Percentiles rank a stretch among this genome's conserved stretches.
Evolutionary conservation across 2,888 invertebrate species (phyloP).

Genomic region (Habrosyne pyritoides): DNA sequence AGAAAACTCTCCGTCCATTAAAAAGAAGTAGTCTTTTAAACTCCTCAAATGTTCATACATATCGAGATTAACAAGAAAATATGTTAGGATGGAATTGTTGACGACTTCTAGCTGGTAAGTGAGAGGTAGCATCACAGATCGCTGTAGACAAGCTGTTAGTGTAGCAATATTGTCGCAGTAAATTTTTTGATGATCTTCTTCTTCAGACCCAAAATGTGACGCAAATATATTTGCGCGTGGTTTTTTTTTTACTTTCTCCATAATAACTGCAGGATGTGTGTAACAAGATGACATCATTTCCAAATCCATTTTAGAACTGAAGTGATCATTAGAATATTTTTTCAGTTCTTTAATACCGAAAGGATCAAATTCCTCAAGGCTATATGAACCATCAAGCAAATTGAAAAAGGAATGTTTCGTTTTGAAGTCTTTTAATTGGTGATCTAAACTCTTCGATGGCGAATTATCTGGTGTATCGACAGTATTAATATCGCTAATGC

Average conservation of each 20-base stretch:
- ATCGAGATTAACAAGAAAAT: constrained; percentile 86
- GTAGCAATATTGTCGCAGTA: constrained; percentile 73
- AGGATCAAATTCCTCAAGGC: constrained; percentile 71
- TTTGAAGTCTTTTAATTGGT: constrained; percentile 23
- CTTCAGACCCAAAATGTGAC: constrained; percentile 46
- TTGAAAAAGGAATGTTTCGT: constrained; percentile 66
- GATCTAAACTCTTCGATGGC: constrained; percentile 47
- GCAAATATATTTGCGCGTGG: constrained; percentile 71
- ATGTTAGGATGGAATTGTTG: constrained; percentile 88
- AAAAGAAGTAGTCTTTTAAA: constrained; percentile 90
- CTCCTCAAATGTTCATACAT: constrained; percentile 88
- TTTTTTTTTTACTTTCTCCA: constrained; percentile 73
- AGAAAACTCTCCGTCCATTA: constrained; percentile 92
- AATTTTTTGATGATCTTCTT: constrained; percentile 55
- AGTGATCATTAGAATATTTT: constrained; percentile 53
- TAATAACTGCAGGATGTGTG: constrained; percentile 66
- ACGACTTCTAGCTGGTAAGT: constrained; percentile 87
- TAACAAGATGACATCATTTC: constrained; percentile 58
- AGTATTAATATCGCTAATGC: constrained; percentile 40
- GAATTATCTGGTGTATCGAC: constrained; percentile 50
- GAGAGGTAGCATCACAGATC: constrained; percentile 87
- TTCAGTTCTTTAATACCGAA: constrained; percentile 67
- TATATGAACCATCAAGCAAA: constrained; percentile 77
- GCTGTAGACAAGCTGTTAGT: constrained; percentile 84
- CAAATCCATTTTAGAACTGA: constrained; percentile 54